Percentiles rank a stretch among this genome's conserved stretches.
phyloP scores from a whole-genome alignment of 2,888 invertebrate species.

The Osedax fenrisi region DNA sequence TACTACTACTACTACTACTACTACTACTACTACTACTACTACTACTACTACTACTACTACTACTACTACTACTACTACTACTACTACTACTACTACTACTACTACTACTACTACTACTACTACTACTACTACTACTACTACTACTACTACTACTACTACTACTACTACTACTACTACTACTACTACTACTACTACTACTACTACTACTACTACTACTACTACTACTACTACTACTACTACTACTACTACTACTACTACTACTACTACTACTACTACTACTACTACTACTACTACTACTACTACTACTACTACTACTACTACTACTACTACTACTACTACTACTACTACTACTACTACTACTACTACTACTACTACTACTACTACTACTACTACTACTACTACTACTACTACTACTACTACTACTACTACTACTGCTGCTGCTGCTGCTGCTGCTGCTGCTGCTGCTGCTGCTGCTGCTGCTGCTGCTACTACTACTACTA shows the following conservation, averaged over 20 bases:
- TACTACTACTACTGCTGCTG: neutral
- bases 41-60: neutral
- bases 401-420: neutral
- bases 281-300: neutral
- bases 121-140: neutral
- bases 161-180: slow-evolving; percentile 4
- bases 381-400: neutral
- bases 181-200: neutral
- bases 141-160: neutral
- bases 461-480: neutral
- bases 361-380: neutral
- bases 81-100: neutral
- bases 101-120: neutral
- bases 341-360: neutral
- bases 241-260: neutral
- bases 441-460: neutral
- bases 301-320: neutral
- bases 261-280: neutral
- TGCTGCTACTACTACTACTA: neutral
- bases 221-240: neutral
- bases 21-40: neutral
- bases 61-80: neutral
- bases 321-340: neutral
- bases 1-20: slow-evolving; percentile 5
- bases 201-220: neutral